These are phyloP conservation scores for Xanthia icteritia DNA, from an alignment of 2,888 invertebrate species.

Conservation along the genomic window DNA sequence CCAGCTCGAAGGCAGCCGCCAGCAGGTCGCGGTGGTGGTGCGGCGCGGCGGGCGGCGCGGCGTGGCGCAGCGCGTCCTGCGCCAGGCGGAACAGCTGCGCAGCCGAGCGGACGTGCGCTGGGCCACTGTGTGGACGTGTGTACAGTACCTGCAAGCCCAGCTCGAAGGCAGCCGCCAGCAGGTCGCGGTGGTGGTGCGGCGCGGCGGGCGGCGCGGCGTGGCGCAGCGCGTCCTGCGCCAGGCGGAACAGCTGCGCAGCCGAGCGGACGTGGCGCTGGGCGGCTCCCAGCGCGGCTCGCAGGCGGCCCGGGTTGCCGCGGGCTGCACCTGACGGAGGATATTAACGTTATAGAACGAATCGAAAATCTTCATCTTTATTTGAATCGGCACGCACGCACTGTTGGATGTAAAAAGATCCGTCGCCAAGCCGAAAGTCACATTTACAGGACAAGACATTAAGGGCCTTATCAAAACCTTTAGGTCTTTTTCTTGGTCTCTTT, in stretches of 20 bases:
- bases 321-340: constrained; percentile 78
- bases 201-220: constrained; percentile 94
- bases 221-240: constrained; percentile 96
- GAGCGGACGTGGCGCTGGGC: constrained; percentile 95
- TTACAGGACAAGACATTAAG: not conserved
- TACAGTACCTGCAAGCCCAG: constrained; percentile 92
- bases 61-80: constrained; percentile 95
- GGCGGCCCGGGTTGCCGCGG: constrained; percentile 92
- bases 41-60: constrained; percentile 93
- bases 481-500: not conserved
- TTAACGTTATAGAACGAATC: not conserved
- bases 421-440: not conserved
- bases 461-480: no score
- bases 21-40: constrained; percentile 94
- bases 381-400: not conserved
- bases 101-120: constrained; percentile 95
- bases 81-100: constrained; percentile 96
- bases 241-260: constrained; percentile 95
- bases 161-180: constrained; percentile 95
- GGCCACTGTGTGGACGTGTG: constrained; percentile 76
- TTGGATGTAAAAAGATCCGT: not conserved
- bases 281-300: constrained; percentile 94
- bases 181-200: constrained; percentile 93
- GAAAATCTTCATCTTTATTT: not conserved
- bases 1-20: constrained; percentile 95